Percentiles rank a stretch among this genome's conserved stretches.
Evolutionary conservation across 23 tunicate species (phyloP).

Genomic region (Aplidium turbinatum): DNA sequence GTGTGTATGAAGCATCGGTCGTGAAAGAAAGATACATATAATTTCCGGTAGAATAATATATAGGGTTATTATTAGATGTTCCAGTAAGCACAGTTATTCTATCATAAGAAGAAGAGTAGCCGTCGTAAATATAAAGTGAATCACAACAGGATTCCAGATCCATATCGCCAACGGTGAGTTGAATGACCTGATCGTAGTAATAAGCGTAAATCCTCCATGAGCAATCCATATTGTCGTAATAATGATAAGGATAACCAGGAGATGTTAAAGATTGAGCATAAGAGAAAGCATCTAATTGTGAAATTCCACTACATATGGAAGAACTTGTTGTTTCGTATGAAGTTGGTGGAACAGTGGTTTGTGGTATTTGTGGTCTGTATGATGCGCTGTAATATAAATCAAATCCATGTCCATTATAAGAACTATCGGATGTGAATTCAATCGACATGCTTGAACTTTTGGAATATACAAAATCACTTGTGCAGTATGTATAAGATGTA

Average conservation of each 20-base stretch:
- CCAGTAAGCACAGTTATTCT: not conserved
- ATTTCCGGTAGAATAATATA: not conserved
- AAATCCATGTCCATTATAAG: no score
- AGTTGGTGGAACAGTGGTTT: no score
- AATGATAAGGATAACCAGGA: slow-evolving; percentile 11
- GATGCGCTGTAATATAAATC: no score
- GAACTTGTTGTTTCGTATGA: no score
- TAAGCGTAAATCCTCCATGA: slow-evolving; percentile 7
- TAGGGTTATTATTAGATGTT: not conserved
- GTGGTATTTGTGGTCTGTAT: no score
- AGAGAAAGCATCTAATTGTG: no score
- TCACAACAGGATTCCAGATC: slow-evolving; percentile 18
- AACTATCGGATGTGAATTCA: not conserved
- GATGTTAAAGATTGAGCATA: not conserved
- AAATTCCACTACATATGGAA: no score
- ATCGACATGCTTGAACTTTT: not conserved
- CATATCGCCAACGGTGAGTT: not conserved
- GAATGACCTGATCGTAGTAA: not conserved
- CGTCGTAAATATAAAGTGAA: not conserved
- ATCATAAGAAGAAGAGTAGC: not conserved
- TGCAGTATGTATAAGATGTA: no score
- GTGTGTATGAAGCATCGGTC: slow-evolving; percentile 3
- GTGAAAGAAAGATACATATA: not conserved
- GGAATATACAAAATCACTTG: not conserved
- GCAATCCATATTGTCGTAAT: slow-evolving; percentile 12